Evolutionary conservation across 2,888 invertebrate genomes (phyloP), one percentile per base, ranked within the genome.

Genomic region (Polyommatus icarus): DNA sequence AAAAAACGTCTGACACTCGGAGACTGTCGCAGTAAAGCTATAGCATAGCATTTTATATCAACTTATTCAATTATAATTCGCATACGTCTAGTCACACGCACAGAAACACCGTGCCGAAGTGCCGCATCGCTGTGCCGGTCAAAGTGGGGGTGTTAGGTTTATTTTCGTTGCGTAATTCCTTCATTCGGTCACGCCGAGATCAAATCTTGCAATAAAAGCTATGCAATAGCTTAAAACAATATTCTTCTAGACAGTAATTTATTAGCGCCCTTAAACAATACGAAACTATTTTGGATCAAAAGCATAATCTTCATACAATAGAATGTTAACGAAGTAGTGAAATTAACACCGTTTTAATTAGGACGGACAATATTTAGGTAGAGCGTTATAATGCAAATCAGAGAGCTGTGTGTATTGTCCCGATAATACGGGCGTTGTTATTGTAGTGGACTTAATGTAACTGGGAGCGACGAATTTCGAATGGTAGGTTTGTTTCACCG

Each of bases 301-400:
- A 67, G 77, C 77, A 36, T 77, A 76, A 40, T 36, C 77, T 78
- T 73, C 36, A 46, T 15, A 78, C 76, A 79, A 78, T 76, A 76
- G 54, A 54, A 76, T 46, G 75, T 73, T 73, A 76, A 78, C 77
- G 73, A 76, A 76, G 76, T 78, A 75, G 77, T 76, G 78, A 79
- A 79, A 78, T 79, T 78, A 80, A 77, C 79, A 76, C 78, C 76
- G 81, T 83, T 84, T 85, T 84, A 86, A 86, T 86, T 84, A 86
- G 82, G 79, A 80, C 78, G 80, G 83, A 86, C 83, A 84, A 84
- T 87, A 85, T 87, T 86, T 84, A 82, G 83, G 80, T 80, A 81
- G 82, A 83, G 84, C 80, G 85, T 88, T 87, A 85, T 87, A 88
- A 89, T 89, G 88, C 84, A 88, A 89, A 89, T 88, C 82, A 75